These are phyloP conservation scores for Drosophila micromelanica DNA, from an alignment of 1,140 invertebrate genomes.

Conservation along the genomic window DNA sequence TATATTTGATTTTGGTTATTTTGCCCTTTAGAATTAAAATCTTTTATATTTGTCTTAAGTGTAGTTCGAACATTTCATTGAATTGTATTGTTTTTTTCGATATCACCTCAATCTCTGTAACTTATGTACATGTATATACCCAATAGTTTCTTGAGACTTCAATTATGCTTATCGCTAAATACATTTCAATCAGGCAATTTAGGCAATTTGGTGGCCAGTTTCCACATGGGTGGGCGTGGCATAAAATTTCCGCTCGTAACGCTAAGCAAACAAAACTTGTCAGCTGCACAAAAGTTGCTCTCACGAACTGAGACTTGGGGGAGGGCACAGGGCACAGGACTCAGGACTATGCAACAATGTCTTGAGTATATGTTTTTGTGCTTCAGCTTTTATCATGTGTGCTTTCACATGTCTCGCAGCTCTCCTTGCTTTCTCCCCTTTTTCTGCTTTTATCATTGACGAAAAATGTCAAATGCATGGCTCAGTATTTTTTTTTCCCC, in stretches of 20 bases:
- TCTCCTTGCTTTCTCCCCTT: constrained; percentile 9
- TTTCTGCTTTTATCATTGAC: constrained; percentile 56
- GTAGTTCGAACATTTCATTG: no score
- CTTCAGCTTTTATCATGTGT: constrained; percentile 17
- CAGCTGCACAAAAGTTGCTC: constrained; percentile 65
- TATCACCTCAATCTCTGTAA: no score
- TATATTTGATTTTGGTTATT: no score
- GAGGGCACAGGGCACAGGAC: background rate
- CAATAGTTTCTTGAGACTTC: no score
- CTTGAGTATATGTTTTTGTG: constrained; percentile 27
- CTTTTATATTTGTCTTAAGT: no score
- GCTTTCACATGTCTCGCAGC: constrained; percentile 31
- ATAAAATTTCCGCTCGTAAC: constrained; percentile 26
- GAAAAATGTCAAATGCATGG: constrained; percentile 76
- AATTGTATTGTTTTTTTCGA: no score
- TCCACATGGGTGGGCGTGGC: constrained; percentile 33
- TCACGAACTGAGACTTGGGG: constrained; percentile 14
- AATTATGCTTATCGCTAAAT: constrained; percentile 32
- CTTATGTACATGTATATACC: no score
- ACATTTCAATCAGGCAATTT: constrained; percentile 43
- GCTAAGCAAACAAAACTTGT: constrained; percentile 62
- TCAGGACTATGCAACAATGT: constrained; percentile 65
- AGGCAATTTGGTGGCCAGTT: constrained; percentile 22
- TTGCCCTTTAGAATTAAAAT: no score
- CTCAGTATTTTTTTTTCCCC: constrained; percentile 32